Conservation (phyloP, 2,113 vertebrate genomes). For the Lepus europaeus region DNA sequence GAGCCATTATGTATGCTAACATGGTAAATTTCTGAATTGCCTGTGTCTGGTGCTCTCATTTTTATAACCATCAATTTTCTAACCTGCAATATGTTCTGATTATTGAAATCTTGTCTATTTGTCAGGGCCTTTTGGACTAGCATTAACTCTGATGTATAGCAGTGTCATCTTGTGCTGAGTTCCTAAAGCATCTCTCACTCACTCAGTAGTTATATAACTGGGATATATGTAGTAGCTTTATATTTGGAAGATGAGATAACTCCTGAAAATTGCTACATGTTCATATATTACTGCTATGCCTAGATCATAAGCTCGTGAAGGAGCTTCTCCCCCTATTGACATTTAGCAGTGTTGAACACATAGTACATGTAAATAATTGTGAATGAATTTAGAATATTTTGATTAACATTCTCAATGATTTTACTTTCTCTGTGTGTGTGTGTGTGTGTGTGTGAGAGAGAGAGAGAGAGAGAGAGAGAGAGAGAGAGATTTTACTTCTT, state of each 20-base stretch:
- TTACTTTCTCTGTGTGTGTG: too few relatives aligned
- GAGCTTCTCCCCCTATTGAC: not conserved
- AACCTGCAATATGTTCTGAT: constrained; percentile 43
- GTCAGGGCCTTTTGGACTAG: not conserved
- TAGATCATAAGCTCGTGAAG: constrained; percentile 27
- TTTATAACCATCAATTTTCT: constrained; percentile 57
- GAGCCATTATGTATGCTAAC: not conserved
- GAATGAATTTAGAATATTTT: constrained; percentile 41
- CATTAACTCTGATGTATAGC: not conserved
- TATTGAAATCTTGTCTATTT: constrained; percentile 54
- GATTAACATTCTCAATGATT: not conserved
- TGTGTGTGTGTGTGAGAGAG: too few relatives aligned
- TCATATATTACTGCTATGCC: constrained; percentile 7
- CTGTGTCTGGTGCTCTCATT: not conserved
- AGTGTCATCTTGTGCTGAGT: constrained; percentile 11
- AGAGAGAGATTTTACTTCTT: not conserved
- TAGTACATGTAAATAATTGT: not conserved
- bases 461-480: too few relatives aligned
- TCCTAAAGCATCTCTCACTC: constrained; percentile 44
- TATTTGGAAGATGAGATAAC: constrained; percentile 49
- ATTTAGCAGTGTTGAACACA: not conserved
- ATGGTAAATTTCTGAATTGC: constrained; percentile 50
- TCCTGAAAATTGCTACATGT: constrained; percentile 39
- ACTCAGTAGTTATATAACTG: constrained; percentile 41
- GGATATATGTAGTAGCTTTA: constrained; percentile 47